Percentiles rank a stretch among this genome's conserved stretches.
These are phyloP conservation scores for Bombus confusus DNA, from an alignment of 1,140 invertebrate species.

Conservation along the genomic window DNA sequence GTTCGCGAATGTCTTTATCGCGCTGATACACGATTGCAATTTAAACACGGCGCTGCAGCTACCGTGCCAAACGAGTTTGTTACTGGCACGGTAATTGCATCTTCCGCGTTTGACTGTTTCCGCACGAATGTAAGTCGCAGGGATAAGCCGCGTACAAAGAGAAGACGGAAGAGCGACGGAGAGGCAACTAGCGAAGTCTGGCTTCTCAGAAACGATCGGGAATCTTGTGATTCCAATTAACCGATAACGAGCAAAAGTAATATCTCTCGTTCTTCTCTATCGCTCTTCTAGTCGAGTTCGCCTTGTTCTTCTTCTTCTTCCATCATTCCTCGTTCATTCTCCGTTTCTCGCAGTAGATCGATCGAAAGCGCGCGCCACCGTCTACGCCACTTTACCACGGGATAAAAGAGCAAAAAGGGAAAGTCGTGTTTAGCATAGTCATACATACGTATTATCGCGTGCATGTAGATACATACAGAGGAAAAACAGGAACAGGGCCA, in stretches of 20 bases:
- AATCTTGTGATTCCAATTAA: constrained; percentile 71
- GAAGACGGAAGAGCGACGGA: not conserved
- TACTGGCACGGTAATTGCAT: constrained; percentile 62
- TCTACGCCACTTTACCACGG: not conserved
- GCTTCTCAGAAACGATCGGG: constrained; percentile 62
- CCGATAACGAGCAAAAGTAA: constrained; percentile 71
- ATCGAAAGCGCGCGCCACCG: constrained; percentile 26
- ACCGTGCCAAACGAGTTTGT: constrained; percentile 58
- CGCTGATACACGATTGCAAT: constrained; percentile 52
- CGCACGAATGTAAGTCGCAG: constrained; percentile 49
- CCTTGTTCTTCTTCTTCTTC: not conserved
- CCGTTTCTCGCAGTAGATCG: constrained; percentile 43
- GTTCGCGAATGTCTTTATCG: constrained; percentile 52
- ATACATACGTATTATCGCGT: not conserved
- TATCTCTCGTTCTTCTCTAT: constrained; percentile 44
- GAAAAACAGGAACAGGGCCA: not conserved
- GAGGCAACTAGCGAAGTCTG: constrained; percentile 11
- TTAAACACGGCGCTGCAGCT: constrained; percentile 47
- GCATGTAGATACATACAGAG: no score
- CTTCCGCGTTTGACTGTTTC: constrained; percentile 35
- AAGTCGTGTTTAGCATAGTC: not conserved
- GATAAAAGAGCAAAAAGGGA: not conserved
- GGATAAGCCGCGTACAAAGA: constrained; percentile 59
- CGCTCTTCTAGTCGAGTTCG: not conserved
- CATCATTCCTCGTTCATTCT: constrained; percentile 8